Base-by-base conservation (phyloP, 2,797 vertebrate genomes). In the Gadopsis marmoratus region DNA sequence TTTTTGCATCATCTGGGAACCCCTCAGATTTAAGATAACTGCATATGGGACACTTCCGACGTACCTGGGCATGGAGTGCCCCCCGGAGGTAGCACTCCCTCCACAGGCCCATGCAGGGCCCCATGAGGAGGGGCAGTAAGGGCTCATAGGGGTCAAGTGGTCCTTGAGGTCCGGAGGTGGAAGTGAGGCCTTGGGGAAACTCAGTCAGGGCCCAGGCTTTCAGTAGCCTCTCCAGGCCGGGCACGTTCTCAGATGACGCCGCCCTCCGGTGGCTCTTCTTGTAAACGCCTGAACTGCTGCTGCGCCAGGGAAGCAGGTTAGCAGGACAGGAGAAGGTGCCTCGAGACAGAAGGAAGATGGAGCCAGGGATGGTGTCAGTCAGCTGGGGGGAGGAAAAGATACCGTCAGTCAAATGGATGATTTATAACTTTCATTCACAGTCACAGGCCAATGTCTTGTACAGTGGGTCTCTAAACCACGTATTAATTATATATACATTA, bases 71-170 rank as follows among this genome's bases (percentile, higher is more conserved):
- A 45, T 97, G 96, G 10, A 96, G 95, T 19, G 95, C 94, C 74
- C 96, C 97, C 47, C 97, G 95, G 71, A 98, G 95, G 94, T 98
- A 99, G 88, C 98, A 99, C 69, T 96, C 96, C 81, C 87, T 96
- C 98, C 98, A 99, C 73, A 99, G 90, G 10, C 91, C 92, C 84
- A 98, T 66, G 35, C 96, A 96, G 66, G 98, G 97, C 48, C 95
- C 97, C 6, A 95, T 75, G 0, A 95, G 94, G n/a, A 95, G 91
- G 63, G 98, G 97, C 65, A 97, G 89, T 13, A 99, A 88, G 61
- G 96, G 93, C 71, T 96, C 95, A 0, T 92, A 92, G 7, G 93
- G 90, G 84, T 94, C 94, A 0, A 80, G 78, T 4, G 91, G 91
- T 37, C 92, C 91, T 50, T 89, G 92, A 60, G 86, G 78, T 76